Base-by-base conservation (phyloP, 2,113 vertebrate species). In the Theropithecus gelada region DNA sequence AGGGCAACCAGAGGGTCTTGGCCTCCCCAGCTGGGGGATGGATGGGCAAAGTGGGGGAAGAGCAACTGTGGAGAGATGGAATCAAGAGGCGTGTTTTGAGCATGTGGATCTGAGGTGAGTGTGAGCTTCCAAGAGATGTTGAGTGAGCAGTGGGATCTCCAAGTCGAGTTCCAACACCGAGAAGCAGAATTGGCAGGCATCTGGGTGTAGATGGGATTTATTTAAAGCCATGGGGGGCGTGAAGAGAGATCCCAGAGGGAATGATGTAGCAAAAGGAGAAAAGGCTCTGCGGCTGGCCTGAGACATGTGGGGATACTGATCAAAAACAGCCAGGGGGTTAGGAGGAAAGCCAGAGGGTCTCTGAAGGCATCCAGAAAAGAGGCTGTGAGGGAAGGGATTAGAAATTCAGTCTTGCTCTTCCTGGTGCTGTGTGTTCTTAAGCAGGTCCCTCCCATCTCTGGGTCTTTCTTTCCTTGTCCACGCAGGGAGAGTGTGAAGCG, bases 1-100 rank as follows among this genome's bases (percentile, higher is more conserved):
- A 61, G 16, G 18, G 11, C 0, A 0, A 18, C n/a, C 16, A 0
- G 0, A 8, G 11, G 75, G 43, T 4, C 38, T 27, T 48, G 48
- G 18, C 68, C 38, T 38, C 27, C n/a, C 9, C 0, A 6, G 43
- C 59, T 45, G 57, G 43, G 82, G 20, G 27, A 6, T 9, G 61
- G 61, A 6, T 64, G 5, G 22, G 17, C 5, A 52, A 45, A 38
- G 22, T 0, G 0, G 10, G 0, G 22, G 5, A 27, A 14, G 38
- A 11, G 9, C 3, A 3, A 6, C 20, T 25, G 40, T 55, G 50
- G 59, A 10, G 27, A 14, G 27, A 35, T 16, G n/a, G 57, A 45
- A 16, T n/a, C 4, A 1, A 23, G 87, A 72, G 78, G 78, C 23
- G 45, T 48, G 13, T 30, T 76, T 30, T 20, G 73, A 27, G 45